Evolutionary conservation across 1,140 invertebrate species (phyloP).

Genomic region (Teleogryllus occipitalis): DNA sequence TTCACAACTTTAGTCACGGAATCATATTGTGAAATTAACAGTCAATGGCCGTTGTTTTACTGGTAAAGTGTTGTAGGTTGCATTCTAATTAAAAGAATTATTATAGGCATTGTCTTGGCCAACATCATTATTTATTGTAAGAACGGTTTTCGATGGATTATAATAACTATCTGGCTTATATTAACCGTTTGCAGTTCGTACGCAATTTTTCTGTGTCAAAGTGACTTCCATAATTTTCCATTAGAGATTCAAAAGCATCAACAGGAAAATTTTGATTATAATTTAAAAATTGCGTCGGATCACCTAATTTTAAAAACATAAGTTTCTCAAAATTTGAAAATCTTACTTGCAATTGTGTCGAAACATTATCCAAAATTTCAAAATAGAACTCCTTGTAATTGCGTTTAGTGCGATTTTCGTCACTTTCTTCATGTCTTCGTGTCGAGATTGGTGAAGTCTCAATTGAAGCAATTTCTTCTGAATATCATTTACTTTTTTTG

Average conservation of each 20-base stretch:
- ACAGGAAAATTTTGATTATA: too few relatives aligned
- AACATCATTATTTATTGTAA: too few relatives aligned
- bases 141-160: too few relatives aligned
- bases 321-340: constrained; percentile 4
- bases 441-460: background rate
- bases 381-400: constrained; percentile 6
- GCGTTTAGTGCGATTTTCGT: background rate
- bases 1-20: too few relatives aligned
- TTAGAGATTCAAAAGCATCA: too few relatives aligned
- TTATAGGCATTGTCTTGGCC: too few relatives aligned
- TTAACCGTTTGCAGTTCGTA: constrained; percentile 10
- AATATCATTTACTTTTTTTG: constrained; percentile 8
- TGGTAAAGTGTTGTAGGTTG: too few relatives aligned
- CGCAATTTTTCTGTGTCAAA: background rate
- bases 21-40: too few relatives aligned
- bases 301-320: constrained; percentile 10
- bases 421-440: background rate
- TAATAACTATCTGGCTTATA: too few relatives aligned
- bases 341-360: constrained; percentile 8
- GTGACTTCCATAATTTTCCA: constrained; percentile 1
- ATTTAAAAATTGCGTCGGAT: background rate
- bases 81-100: too few relatives aligned
- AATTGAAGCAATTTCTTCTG: background rate
- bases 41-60: too few relatives aligned
- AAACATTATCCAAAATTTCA: constrained; percentile 17